Base-by-base conservation (phyloP, 2,797 vertebrate genomes). In the Amniataba percoides region DNA sequence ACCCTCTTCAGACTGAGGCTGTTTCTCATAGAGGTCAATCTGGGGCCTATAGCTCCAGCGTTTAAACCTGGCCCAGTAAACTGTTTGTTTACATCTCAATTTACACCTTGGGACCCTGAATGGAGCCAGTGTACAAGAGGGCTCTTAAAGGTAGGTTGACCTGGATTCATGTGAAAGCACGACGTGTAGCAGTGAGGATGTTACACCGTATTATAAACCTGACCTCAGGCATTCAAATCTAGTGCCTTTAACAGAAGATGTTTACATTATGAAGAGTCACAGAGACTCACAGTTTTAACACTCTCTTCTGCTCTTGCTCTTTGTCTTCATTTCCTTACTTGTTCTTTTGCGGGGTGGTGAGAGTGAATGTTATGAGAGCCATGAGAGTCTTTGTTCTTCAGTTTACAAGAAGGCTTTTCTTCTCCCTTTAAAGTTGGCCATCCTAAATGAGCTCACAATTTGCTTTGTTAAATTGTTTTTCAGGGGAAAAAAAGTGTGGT, bases 21-120 rank as follows among this genome's bases (percentile, higher is more conserved):
- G 72, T 84, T 69, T 81, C 68, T 57, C 48, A 66, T 57, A 43
- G 40, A 71, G 77, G 83, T 80, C 86, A 86, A 49, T 63, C 69
- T 74, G 42, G 60, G 78, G 60, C 61, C 67, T 61, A 18, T 42
- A 51, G 57, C 62, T 77, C 67, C 58, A 58, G 69, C 10, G 5
- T 66, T 62, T 75, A 71, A 63, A 82, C 71, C 65, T 80, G 78
- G 65, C 73, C 55, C 70, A 61, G 71, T 86, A 85, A 85, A 81
- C 70, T 78, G 80, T 88, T 92, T 89, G 86, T 90, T 91, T 88
- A 80, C 68, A 63, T 87, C 84, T 86, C 90, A 91, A 53, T 90
- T 90, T 91, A 86, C 86, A 83, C 81, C 71, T 77, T 14, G 21
- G 40, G 74, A 56, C 25, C 65, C 40, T 91, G 71, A 93, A 91